A percentile compares a stretch with the other conserved stretches of the same genome.
phyloP scores from a whole-genome alignment of 2,797 vertebrate species.

The Pristis pectinata region DNA sequence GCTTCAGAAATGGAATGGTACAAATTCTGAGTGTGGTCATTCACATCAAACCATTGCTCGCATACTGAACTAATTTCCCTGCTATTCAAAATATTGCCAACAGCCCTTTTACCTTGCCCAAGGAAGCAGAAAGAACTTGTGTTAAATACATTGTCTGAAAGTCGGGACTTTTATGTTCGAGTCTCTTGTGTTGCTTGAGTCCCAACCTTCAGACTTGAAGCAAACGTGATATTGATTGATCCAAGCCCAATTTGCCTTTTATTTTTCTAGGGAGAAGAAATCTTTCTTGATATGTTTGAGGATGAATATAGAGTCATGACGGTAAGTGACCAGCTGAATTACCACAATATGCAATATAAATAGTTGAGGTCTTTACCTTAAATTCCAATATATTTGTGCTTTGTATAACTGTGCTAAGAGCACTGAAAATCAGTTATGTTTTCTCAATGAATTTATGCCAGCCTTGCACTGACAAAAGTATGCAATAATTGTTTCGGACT shows the following conservation, averaged over 20 bases:
- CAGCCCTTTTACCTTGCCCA: too few relatives aligned
- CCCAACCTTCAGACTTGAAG: too few relatives aligned
- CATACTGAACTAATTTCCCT: too few relatives aligned
- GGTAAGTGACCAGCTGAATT: conserved; percentile 56
- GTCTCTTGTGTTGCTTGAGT: not conserved
- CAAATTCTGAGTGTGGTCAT: too few relatives aligned
- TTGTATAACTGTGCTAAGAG: not conserved
- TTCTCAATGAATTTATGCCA: not conserved
- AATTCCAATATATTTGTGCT: not conserved
- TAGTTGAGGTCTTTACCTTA: not conserved
- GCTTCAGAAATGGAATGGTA: too few relatives aligned
- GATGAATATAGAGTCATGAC: conserved; percentile 97
- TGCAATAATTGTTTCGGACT: not conserved
- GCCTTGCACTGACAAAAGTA: not conserved
- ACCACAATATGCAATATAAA: not conserved
- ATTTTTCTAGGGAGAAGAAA: conserved; percentile 82
- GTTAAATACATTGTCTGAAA: not conserved
- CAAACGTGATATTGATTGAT: too few relatives aligned
- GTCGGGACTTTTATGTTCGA: not conserved
- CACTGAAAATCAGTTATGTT: not conserved
- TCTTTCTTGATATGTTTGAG: conserved; percentile 98
- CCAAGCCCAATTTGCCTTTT: too few relatives aligned
- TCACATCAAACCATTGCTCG: too few relatives aligned
- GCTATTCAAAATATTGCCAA: too few relatives aligned
- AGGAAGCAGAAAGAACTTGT: too few relatives aligned